Evolutionary conservation across 2,797 vertebrate species (phyloP).

Genomic region (Onychomys torridus): DNA sequence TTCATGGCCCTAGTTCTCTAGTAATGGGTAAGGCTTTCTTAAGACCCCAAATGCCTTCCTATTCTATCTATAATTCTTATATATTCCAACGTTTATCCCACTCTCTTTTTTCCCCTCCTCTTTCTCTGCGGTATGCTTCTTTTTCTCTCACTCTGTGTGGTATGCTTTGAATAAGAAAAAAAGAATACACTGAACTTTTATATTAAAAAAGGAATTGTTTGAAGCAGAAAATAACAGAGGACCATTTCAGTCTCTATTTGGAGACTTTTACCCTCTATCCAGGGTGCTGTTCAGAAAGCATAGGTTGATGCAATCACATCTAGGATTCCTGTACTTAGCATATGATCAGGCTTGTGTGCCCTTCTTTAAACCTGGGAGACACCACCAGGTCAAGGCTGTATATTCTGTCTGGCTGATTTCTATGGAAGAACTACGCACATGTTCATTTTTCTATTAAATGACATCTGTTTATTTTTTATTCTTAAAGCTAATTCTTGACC

Average conservation of each 20-base stretch:
- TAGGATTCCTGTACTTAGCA: neutral
- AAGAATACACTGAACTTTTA: conserved; percentile 44
- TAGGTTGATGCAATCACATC: neutral
- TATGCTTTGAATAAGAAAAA: conserved; percentile 49
- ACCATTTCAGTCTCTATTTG: conserved; percentile 21
- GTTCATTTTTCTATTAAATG: neutral
- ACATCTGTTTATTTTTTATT: conserved; percentile 43
- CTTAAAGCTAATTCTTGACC: neutral
- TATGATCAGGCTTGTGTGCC: neutral
- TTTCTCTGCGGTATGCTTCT: neutral
- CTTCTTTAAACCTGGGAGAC: conserved; percentile 1
- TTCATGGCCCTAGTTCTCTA: conserved; percentile 5
- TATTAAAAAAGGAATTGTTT: conserved; percentile 56
- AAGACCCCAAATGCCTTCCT: conserved; percentile 21
- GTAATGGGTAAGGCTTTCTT: neutral
- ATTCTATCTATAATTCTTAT: conserved; percentile 31
- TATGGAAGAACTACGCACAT: neutral
- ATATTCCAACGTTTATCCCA: neutral
- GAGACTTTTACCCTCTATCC: neutral
- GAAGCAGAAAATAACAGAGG: conserved; percentile 17
- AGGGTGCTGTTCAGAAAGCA: neutral
- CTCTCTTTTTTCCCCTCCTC: too few species aligned
- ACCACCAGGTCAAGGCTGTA: neutral
- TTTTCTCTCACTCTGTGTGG: neutral
- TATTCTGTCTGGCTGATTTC: neutral